Base-by-base conservation (phyloP, 53 echinoderm and acorn worm species). In the Crossaster papposus region DNA sequence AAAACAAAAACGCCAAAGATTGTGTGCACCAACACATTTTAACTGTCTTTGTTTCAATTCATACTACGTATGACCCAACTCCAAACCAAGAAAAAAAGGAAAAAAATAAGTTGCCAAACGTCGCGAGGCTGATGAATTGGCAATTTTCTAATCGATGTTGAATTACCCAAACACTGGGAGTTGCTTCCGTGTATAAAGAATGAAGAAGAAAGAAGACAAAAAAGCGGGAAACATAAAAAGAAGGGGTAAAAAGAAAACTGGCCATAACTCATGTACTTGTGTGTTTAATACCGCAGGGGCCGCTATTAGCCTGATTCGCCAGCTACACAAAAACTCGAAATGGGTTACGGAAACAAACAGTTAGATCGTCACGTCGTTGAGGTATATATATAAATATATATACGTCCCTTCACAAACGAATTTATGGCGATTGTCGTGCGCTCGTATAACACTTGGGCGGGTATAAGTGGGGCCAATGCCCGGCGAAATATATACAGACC, bases 1-100 rank as follows among this genome's bases (percentile, higher is more conserved):
- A 50, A 52, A 28, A 15, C 9, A 29, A 71, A 71, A 22, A 79
- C 65, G n/a, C 44, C 9, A 44, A 44, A 44, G 44, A n/a, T 17
- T 17, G 58, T 15, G 58, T 20, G 17, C 17, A n/a, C 22, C 58
- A 58, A 58, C 32, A 24, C 2, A 26, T 54, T 54, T 31, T 81
- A 81, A 81, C 81, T 81, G 81, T 81, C 81, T 81, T 81, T 81
- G 81, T 81, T 81, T 58, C n/a, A n/a, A n/a, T n/a, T n/a, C 31
- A 55, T 55, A 80, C 31, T 54, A 8, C 18, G 80, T 52, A 26
- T 34, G 12, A 20, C 23, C 18, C 5, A 44, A 44, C 44, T 44
- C 44, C 44, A 44, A 44, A 44, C 44, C 44, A 7, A 80, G 30
- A 64, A 76, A 76, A 76, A 36, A 15, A 34, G 54, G 6, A 7